Base-by-base conservation (phyloP, 2,797 vertebrate species). In the Emydoidea blandingii region DNA sequence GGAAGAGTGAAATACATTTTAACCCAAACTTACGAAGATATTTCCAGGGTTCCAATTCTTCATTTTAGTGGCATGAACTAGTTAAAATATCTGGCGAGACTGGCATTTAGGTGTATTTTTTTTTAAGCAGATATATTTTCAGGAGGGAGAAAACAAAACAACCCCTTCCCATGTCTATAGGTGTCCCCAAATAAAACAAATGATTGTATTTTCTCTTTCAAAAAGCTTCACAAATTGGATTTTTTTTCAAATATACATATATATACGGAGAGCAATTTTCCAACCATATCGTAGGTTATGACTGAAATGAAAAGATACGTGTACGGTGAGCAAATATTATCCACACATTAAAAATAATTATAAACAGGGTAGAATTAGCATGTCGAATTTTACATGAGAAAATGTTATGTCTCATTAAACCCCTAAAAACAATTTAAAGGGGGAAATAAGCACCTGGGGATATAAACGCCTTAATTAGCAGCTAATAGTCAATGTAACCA, bases 401-500 rank as follows among this genome's bases (percentile, higher is more conserved):
- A 72, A 72, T 41, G 65, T 37, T 37, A 41, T 72, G 65, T 72
- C 21, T 78, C 81, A 15, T 31, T 1, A 4, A 8, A 18, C 68
- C 12, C 14, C 11, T 16, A 52, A 49, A 3, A 25, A 29, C 49
- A 85, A 18, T 5, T 18, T 41, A n/a, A 72, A 72, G 21, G 0
- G 18, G 53, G 12, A 52, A 85, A 87, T 68, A 59, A 91, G 49
- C 79, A 91, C 25, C 7, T 83, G 37, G 88, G 92, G 50, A 87
- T 72, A 87, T 86, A 94, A 11, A 8, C 37, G 78, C 81, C 87
- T 95, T 92, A 92, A 89, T 92, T 95, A 94, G 57, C 78, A 92
- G 80, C 80, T 56, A 47, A 85, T 79, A 82, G 86, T 25, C 52
- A 81, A 93, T 74, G 59, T 76, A 76, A 93, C 31, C 23, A 8